These are phyloP conservation scores for Nothoprocta perdicaria DNA, from an alignment of 2,113 vertebrate species.

Conservation along the genomic window DNA sequence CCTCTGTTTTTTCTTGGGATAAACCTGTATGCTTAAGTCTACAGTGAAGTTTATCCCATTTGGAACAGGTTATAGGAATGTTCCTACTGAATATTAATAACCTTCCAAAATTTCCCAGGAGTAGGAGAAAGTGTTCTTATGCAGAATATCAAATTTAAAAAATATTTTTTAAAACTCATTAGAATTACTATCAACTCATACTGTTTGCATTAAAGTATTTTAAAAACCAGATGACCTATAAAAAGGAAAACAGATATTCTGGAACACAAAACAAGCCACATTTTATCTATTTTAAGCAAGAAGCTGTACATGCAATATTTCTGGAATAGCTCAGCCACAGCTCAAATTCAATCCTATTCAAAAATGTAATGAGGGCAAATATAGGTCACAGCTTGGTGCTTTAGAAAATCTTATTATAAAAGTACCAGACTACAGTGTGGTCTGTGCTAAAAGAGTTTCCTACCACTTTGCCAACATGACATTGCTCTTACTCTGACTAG, in stretches of 20 bases:
- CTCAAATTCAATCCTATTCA: not conserved
- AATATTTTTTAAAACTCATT: not conserved
- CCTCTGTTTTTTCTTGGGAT: not conserved
- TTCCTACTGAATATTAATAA: conserved; percentile 11
- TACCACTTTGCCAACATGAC: not conserved
- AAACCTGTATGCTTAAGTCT: not conserved
- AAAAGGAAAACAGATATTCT: not conserved
- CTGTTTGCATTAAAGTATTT: not conserved
- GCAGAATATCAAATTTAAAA: conserved; percentile 6
- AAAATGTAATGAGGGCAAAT: accelerated
- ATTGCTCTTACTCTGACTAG: not conserved
- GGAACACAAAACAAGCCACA: not conserved
- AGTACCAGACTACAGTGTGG: not conserved
- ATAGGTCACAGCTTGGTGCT: not conserved
- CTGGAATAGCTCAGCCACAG: not conserved
- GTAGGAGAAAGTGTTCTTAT: not conserved
- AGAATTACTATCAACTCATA: not conserved
- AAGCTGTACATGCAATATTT: not conserved
- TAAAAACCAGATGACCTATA: not conserved
- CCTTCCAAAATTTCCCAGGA: not conserved
- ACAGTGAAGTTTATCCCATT: not conserved
- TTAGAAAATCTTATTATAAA: not conserved
- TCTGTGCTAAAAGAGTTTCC: not conserved
- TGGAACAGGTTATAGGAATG: not conserved
- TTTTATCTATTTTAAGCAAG: not conserved